A percentile compares a stretch with the other conserved stretches of the same genome.
phyloP scores from a whole-genome alignment of 2,888 invertebrate genomes.

The Eupeodes latifasciatus region DNA sequence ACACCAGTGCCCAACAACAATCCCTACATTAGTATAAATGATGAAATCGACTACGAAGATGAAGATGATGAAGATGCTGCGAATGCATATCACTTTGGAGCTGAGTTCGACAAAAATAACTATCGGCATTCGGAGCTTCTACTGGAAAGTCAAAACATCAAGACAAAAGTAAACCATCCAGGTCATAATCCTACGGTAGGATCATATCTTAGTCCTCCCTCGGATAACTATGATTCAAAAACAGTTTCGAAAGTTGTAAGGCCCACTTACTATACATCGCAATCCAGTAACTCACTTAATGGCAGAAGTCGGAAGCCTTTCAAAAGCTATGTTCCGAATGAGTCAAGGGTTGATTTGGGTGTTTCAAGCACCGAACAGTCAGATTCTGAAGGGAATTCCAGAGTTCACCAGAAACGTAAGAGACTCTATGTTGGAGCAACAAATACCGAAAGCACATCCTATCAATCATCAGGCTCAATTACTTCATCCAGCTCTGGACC shows the following conservation, averaged over 20 bases:
- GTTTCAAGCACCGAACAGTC: slow-evolving; percentile 81
- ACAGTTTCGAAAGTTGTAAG: slow-evolving; percentile 70
- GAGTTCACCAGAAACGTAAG: slow-evolving; percentile 82
- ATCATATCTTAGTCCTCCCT: slow-evolving; percentile 82
- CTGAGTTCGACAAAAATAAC: slow-evolving; percentile 76
- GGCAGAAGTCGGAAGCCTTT: slow-evolving; percentile 75
- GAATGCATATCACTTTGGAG: slow-evolving; percentile 76
- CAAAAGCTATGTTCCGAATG: slow-evolving; percentile 77
- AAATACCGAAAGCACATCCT: slow-evolving; percentile 60
- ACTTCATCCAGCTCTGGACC: slow-evolving; percentile 62
- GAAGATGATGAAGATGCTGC: slow-evolving; percentile 80
- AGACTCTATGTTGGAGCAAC: slow-evolving; percentile 82
- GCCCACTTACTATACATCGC: slow-evolving; percentile 43
- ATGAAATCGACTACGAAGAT: slow-evolving; percentile 81
- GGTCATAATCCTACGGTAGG: slow-evolving; percentile 80
- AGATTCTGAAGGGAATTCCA: slow-evolving; percentile 82
- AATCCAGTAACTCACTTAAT: slow-evolving; percentile 14
- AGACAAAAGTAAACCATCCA: slow-evolving; percentile 78
- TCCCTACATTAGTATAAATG: slow-evolving; percentile 79
- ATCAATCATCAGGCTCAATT: slow-evolving; percentile 78
- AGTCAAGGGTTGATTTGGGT: slow-evolving; percentile 81
- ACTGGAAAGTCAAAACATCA: slow-evolving; percentile 79
- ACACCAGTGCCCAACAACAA: slow-evolving; percentile 75
- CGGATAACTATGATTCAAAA: slow-evolving; percentile 78
- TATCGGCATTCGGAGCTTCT: slow-evolving; percentile 80